phyloP scores from a whole-genome alignment of 2,888 invertebrate species.

The Celastrina argiolus region DNA sequence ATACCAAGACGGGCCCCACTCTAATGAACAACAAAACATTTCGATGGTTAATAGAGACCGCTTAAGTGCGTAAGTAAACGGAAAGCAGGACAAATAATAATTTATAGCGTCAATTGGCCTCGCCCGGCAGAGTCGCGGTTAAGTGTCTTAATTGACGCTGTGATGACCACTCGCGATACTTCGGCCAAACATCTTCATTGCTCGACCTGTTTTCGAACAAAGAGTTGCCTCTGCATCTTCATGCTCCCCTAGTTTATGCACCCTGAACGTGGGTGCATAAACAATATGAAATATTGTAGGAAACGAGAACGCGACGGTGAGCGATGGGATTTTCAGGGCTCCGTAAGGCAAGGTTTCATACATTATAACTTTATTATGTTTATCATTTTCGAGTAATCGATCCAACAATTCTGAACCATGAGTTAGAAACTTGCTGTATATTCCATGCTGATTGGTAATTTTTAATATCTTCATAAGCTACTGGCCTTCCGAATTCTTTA shows the following conservation, averaged over 20 bases:
- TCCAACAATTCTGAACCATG: too few relatives aligned
- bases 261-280: constrained; percentile 1
- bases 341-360: too few relatives aligned
- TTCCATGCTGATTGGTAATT: too few relatives aligned
- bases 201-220: constrained; percentile 6
- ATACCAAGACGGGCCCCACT: too few relatives aligned
- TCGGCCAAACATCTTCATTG: constrained; percentile 10
- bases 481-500: too few relatives aligned
- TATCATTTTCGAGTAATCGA: too few relatives aligned
- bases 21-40: not conserved
- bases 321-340: not conserved
- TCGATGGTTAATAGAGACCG: not conserved
- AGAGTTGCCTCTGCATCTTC: not conserved
- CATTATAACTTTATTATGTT: too few relatives aligned
- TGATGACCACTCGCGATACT: constrained; percentile 8
- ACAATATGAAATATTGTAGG: not conserved
- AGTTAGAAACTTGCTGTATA: too few relatives aligned
- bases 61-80: not conserved
- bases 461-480: too few relatives aligned
- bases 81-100: constrained; percentile 21
- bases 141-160: constrained; percentile 20
- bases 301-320: not conserved
- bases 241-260: constrained; percentile 1
- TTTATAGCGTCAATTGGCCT: constrained; percentile 14
- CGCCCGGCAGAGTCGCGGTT: constrained; percentile 1